Percentiles rank a stretch among this genome's conserved stretches.
Evolutionary conservation across 1,140 invertebrate genomes (phyloP).

Genomic region (Bilobella aurantiaca): DNA sequence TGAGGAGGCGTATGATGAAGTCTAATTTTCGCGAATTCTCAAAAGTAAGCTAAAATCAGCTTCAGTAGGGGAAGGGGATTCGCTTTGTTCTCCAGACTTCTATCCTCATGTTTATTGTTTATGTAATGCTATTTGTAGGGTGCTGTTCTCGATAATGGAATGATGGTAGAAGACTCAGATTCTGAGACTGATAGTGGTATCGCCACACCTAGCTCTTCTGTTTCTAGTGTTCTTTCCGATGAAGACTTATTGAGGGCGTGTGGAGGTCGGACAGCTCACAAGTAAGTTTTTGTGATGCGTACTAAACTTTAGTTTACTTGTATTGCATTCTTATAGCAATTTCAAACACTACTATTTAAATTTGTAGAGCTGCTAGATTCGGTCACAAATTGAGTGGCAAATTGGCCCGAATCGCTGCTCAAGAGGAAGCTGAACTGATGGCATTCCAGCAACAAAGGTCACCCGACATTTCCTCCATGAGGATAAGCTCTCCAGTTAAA

Average conservation of each 20-base stretch:
- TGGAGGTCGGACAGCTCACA: constrained; percentile 33
- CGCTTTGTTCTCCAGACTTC: constrained; percentile 13
- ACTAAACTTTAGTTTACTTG: background rate
- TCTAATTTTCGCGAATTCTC: constrained; percentile 31
- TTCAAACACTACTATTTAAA: too few species aligned
- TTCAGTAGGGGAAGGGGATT: too few species aligned
- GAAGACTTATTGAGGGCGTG: constrained; percentile 30
- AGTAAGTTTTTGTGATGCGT: constrained; percentile 16
- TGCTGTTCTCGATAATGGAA: constrained; percentile 25
- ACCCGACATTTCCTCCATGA: too few species aligned
- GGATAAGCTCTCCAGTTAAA: too few species aligned
- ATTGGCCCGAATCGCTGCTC: constrained; percentile 31
- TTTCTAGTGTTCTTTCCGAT: constrained; percentile 17
- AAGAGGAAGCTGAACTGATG: constrained; percentile 19
- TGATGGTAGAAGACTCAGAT: constrained; percentile 14
- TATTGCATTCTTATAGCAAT: too few species aligned
- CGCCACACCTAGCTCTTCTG: background rate
- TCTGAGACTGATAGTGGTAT: background rate
- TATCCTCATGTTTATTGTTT: too few species aligned
- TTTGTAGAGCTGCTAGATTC: constrained; percentile 29
- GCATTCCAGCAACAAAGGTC: background rate
- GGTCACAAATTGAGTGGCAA: constrained; percentile 32
- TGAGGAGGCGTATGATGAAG: constrained; percentile 26
- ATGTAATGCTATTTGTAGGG: too few species aligned
- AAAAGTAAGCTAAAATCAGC: constrained; percentile 21